These are phyloP conservation scores for Petroica traversi DNA, from an alignment of 2,113 vertebrate species.

Conservation along the genomic window DNA sequence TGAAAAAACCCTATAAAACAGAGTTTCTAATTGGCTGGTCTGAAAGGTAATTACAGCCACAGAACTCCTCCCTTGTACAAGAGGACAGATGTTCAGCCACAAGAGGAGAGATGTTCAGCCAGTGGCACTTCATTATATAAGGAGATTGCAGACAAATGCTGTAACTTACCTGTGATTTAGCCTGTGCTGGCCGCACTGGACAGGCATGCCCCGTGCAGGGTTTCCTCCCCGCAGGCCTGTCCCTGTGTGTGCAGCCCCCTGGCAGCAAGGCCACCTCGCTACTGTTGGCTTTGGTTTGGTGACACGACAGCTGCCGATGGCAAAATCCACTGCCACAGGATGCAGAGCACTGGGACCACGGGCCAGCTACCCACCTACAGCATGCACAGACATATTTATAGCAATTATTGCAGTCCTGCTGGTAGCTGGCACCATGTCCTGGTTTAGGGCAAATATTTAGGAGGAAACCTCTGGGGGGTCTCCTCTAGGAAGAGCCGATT, in stretches of 20 bases:
- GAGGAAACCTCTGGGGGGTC: no score
- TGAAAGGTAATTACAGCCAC: neutral
- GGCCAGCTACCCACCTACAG: constrained; percentile 77
- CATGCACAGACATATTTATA: neutral
- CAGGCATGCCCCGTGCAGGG: constrained; percentile 72
- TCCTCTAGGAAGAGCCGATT: no score
- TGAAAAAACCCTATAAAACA: neutral
- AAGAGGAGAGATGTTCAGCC: neutral
- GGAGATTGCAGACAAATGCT: neutral
- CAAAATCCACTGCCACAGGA: constrained; percentile 80
- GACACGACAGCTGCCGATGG: constrained; percentile 77
- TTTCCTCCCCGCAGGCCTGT: constrained; percentile 63
- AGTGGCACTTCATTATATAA: fast-evolving
- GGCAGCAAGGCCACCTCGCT: neutral
- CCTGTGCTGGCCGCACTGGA: constrained; percentile 8
- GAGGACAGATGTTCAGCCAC: neutral
- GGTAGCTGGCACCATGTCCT: fast-evolving
- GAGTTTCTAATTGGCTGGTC: neutral
- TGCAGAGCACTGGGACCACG: constrained; percentile 83
- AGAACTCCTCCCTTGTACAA: neutral
- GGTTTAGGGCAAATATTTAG: no score
- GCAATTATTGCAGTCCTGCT: neutral
- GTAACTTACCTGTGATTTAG: constrained; percentile 72
- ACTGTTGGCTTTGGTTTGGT: constrained; percentile 63
- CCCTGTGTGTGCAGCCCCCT: constrained; percentile 30